Evolutionary conservation across 2,797 vertebrate species (phyloP), one percentile per base, ranked within the genome.

Genomic region (Phataginus tricuspis): DNA sequence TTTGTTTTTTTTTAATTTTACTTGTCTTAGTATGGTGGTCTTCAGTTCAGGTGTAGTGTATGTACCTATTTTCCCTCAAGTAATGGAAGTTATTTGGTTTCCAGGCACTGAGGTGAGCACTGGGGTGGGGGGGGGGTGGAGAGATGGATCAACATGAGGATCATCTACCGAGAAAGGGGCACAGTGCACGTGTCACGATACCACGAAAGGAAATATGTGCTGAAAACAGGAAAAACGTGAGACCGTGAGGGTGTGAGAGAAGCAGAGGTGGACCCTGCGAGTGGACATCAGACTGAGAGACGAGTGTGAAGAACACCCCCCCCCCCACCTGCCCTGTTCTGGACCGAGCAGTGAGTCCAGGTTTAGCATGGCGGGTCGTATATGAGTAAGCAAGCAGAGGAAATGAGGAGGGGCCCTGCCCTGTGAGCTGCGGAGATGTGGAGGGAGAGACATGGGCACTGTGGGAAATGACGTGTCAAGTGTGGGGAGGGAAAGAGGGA

Each of bases 61-160:
- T 51, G 16, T 10, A 88, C 51, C 57, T 42, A 78, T 15, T 63
- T 90, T 53, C 3, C 51, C 15, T 69, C 25, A 89, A 69, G 61
- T 88, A 53, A 18, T 57, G 0, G 27, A 45, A 68, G 27, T 84
- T 84, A 16, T 23, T 63, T 82, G 16, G 21, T 82, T 94, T 96
- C 39, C 31, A 69, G 51, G 23, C 13, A 55, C 63, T 66, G 6
- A 75, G 13, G n/a, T 74, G n/a, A 72, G 61, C 0, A 6, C 31
- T 84, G 0, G 37, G 37, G n/a, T n/a, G n/a, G 37, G 37, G 13
- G 1, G 13, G 18, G 8, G 21, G 16, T n/a, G 21, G 61, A 71
- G 31, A 39, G 63, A 39, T 34, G 51, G 78, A 53, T 51, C 15
- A 45, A 61, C 8, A 29, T 10, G 86, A 92, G 29, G 72, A n/a